These are phyloP conservation scores for Tholera decimalis DNA, from an alignment of 2,888 invertebrate genomes.

Conservation along the genomic window DNA sequence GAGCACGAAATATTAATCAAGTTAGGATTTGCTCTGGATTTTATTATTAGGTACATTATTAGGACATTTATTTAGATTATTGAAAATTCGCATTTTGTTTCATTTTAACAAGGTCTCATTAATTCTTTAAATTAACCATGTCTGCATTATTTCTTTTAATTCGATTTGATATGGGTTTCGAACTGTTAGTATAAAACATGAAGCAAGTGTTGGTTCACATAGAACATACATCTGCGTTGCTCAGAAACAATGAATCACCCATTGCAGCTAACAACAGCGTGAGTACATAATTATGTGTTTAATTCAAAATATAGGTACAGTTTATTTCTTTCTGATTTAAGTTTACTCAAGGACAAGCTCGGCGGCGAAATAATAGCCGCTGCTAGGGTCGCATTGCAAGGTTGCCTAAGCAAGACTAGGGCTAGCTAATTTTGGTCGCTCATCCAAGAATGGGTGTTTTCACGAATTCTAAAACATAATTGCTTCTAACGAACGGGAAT, in stretches of 20 bases:
- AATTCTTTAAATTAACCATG: background rate
- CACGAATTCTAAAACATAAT: too few species aligned
- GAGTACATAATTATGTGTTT: background rate
- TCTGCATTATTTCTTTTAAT: background rate
- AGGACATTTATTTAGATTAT: background rate
- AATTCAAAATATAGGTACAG: too few species aligned
- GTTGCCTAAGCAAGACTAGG: too few species aligned
- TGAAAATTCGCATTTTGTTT: too few species aligned
- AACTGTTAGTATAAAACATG: constrained; percentile 15
- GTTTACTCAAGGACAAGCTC: background rate
- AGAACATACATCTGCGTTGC: background rate
- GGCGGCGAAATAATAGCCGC: too few species aligned
- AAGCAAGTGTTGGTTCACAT: constrained; percentile 1
- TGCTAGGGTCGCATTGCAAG: too few species aligned
- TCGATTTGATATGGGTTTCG: background rate
- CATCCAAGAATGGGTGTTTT: too few species aligned
- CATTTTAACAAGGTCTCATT: background rate
- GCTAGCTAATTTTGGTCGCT: too few species aligned
- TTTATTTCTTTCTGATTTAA: background rate
- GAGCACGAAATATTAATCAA: background rate
- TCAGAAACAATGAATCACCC: background rate
- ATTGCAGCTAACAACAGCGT: constrained; percentile 2
- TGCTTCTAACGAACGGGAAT: too few species aligned
- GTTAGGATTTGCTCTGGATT: background rate
- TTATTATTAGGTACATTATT: too few species aligned